Evolutionary conservation across 1,140 invertebrate species (phyloP).

Genomic region (Drosophila baimaii): DNA sequence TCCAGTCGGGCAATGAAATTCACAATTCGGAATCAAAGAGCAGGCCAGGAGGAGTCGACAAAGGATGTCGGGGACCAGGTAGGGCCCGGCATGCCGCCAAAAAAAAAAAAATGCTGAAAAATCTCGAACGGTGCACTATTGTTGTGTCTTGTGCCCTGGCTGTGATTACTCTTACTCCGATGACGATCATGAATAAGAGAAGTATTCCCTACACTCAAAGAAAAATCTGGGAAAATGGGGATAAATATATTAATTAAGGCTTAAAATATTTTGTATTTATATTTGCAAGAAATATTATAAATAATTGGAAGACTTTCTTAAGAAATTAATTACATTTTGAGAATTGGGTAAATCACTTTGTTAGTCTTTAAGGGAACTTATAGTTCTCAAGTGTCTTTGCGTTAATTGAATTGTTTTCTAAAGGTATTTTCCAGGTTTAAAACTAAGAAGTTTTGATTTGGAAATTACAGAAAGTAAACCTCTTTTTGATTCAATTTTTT

Average conservation of each 20-base stretch:
- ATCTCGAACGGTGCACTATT: conserved; percentile 71
- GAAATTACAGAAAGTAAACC: no score
- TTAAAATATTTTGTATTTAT: not conserved
- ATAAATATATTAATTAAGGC: not conserved
- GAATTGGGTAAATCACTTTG: not conserved
- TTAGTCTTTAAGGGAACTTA: no score
- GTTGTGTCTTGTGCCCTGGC: conserved; percentile 52
- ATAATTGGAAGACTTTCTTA: not conserved
- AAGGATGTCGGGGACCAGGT: conserved; percentile 66
- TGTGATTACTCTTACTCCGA: conserved; percentile 66
- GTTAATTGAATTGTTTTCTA: no score
- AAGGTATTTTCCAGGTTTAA: no score
- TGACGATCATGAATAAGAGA: conserved; percentile 47
- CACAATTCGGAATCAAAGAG: conserved; percentile 66
- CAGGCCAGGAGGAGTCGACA: conserved; percentile 51
- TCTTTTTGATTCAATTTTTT: no score
- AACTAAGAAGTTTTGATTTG: no score
- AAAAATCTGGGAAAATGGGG: not conserved
- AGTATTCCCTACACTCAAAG: conserved; percentile 21
- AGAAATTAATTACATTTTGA: no score
- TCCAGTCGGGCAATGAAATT: conserved; percentile 59
- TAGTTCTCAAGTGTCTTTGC: no score
- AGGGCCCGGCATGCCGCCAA: conserved; percentile 67
- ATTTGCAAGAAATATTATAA: not conserved
- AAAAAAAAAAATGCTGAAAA: conserved; percentile 44